Evolutionary conservation across 2,797 vertebrate genomes (phyloP).

Genomic region (Falco biarmicus): DNA sequence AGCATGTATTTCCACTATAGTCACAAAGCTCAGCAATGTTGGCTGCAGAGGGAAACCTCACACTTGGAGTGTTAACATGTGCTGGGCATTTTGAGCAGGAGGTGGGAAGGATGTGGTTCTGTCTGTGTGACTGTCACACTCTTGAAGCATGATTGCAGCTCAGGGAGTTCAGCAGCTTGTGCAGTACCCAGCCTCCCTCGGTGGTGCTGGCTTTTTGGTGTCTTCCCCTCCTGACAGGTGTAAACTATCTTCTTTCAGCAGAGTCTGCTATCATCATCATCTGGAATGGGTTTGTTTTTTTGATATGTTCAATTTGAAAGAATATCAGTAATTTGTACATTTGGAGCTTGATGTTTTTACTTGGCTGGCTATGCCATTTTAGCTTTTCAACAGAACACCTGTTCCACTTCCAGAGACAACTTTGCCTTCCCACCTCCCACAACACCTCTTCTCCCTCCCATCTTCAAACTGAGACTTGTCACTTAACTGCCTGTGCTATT

Average conservation of each 20-base stretch:
- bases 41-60: neutral
- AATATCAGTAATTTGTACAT: accelerated
- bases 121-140: neutral
- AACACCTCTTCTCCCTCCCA: neutral
- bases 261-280: accelerated
- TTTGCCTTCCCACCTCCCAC: neutral
- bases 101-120: neutral
- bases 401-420: neutral
- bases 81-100: neutral
- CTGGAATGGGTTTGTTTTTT: neutral
- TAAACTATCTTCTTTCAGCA: neutral
- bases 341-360: accelerated
- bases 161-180: neutral
- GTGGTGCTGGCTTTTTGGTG: neutral
- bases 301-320: neutral
- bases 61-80: neutral
- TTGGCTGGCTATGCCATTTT: neutral
- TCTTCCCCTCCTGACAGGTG: neutral
- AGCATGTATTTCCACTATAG: neutral
- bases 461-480: neutral
- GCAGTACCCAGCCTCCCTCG: neutral
- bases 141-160: neutral
- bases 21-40: neutral
- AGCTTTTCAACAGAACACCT: neutral
- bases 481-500: neutral